Percentiles rank a stretch among this genome's conserved stretches.
These are phyloP conservation scores for Rhabdomys pumilio DNA, from an alignment of 2,797 vertebrate species.

Conservation along the genomic window DNA sequence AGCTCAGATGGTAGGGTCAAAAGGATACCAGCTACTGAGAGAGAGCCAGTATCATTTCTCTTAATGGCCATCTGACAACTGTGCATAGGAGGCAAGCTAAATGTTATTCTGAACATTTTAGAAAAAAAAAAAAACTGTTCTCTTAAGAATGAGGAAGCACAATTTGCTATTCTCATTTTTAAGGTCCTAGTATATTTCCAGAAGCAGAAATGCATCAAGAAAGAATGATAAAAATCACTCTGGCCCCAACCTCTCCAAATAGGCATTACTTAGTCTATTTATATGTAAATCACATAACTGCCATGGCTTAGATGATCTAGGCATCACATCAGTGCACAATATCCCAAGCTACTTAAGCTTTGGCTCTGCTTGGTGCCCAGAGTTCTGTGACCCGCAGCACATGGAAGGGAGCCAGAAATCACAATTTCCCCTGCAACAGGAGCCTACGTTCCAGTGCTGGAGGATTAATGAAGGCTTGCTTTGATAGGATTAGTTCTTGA, in stretches of 20 bases:
- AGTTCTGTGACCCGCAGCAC: conserved; percentile 83
- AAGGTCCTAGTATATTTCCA: conserved; percentile 55
- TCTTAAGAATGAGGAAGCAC: conserved; percentile 40
- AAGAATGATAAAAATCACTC: conserved; percentile 69
- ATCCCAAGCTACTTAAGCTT: conserved; percentile 81
- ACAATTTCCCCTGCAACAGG: conserved; percentile 80
- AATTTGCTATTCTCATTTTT: conserved; percentile 70
- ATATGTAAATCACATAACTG: conserved; percentile 83
- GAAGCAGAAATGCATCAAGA: conserved; percentile 58
- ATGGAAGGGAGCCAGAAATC: conserved; percentile 87
- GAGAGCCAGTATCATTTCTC: not conserved
- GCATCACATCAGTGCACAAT: conserved; percentile 78
- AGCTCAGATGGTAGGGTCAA: conserved; percentile 36
- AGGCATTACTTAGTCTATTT: conserved; percentile 70
- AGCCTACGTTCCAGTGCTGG: conserved; percentile 76
- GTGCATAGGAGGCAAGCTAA: conserved; percentile 52
- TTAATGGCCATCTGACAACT: conserved; percentile 48
- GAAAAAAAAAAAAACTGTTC: not conserved
- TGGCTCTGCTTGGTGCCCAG: conserved; percentile 80
- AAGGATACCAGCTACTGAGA: not conserved
- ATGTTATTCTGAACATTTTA: conserved; percentile 73
- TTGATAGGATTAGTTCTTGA: conserved; percentile 88
- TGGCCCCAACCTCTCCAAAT: conserved; percentile 59
- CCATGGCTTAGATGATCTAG: conserved; percentile 78
- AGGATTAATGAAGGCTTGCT: conserved; percentile 88